These are phyloP conservation scores for Leptopilina syphax DNA, from an alignment of 2,888 invertebrate genomes.

Conservation along the genomic window DNA sequence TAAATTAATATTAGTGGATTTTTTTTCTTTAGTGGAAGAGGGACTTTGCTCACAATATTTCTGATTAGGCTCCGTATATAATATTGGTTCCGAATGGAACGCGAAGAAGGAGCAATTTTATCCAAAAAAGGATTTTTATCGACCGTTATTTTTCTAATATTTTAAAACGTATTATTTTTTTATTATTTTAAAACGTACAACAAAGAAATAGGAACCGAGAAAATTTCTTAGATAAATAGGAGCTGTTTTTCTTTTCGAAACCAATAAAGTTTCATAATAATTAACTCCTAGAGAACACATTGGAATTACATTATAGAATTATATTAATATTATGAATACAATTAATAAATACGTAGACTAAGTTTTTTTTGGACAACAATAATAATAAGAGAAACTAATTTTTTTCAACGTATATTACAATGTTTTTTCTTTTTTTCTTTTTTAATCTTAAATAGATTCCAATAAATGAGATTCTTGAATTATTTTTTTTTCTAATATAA, in stretches of 20 bases:
- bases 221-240: background rate
- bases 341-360: background rate
- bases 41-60: background rate
- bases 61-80: slow-evolving; percentile 5
- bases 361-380: background rate
- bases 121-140: slow-evolving; percentile 5
- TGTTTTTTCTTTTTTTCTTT: background rate
- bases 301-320: slow-evolving; percentile 19
- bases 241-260: background rate
- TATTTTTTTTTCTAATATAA: background rate
- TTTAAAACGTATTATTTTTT: too few species aligned
- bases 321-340: slow-evolving; percentile 18
- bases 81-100: background rate
- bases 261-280: background rate
- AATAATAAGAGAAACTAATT: background rate
- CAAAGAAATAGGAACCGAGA: slow-evolving; percentile 18
- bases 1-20: too few species aligned
- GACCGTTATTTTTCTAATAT: background rate
- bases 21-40: background rate
- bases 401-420: slow-evolving; percentile 5
- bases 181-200: background rate
- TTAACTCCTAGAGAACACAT: background rate
- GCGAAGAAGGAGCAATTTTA: slow-evolving; percentile 22
- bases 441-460: too few species aligned
- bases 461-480: slow-evolving; percentile 13